Evolutionary conservation across 2,113 vertebrate genomes (phyloP).

Genomic region (Xiphophorus maculatus): DNA sequence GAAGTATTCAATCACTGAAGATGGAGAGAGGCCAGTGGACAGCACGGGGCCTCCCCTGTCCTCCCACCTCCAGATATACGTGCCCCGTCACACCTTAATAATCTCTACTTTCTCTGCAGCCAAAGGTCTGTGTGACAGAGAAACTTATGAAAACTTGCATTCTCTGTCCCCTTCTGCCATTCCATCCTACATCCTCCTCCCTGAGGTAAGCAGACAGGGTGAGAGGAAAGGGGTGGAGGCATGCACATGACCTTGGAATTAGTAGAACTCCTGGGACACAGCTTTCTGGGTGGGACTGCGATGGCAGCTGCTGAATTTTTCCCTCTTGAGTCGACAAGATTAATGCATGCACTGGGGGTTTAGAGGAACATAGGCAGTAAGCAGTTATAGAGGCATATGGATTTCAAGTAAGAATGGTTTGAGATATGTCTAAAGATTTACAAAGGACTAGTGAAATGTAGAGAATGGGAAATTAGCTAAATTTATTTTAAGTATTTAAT

Average conservation of each 20-base stretch:
- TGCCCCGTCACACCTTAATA: conserved; percentile 47
- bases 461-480: conserved; percentile 5
- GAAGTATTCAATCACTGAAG: conserved; percentile 63
- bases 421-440: conserved; percentile 30
- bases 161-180: conserved; percentile 15
- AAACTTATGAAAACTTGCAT: conserved; percentile 33
- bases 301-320: conserved; percentile 76
- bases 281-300: conserved; percentile 76
- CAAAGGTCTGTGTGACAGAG: conserved; percentile 34
- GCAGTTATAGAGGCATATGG: conserved; percentile 30
- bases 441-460: conserved; percentile 12
- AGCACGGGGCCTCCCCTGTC: conserved; percentile 47
- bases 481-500: background rate
- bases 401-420: conserved; percentile 34
- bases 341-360: conserved; percentile 65
- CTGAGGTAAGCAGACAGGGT: conserved; percentile 51
- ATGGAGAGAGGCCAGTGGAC: conserved; percentile 42
- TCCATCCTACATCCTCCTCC: conserved; percentile 44
- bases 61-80: conserved; percentile 52
- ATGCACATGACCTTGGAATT: conserved; percentile 80
- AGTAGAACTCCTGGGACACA: conserved; percentile 76
- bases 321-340: conserved; percentile 67
- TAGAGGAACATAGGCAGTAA: conserved; percentile 36
- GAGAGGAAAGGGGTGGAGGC: conserved; percentile 52
- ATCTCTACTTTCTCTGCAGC: conserved; percentile 41